phyloP scores from a whole-genome alignment of 2,888 invertebrate species.

The Esperia sulphurella region DNA sequence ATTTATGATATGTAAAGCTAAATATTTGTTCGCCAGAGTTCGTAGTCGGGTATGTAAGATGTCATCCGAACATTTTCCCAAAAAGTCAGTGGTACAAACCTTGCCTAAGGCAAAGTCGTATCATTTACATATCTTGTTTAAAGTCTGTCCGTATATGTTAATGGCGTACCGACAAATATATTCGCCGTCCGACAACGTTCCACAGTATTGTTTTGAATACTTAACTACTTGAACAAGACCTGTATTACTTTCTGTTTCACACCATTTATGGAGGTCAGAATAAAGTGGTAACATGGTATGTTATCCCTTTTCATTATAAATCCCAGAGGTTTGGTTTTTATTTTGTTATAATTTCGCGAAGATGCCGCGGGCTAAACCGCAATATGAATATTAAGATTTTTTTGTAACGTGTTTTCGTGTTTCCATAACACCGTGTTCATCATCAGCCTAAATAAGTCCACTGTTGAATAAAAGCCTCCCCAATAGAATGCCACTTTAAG shows the following conservation, averaged over 20 bases:
- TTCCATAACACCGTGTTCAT: constrained; percentile 26
- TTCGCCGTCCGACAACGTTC: constrained; percentile 42
- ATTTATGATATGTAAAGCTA: no score
- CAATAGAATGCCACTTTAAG: no score
- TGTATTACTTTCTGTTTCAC: constrained; percentile 1
- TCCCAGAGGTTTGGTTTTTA: constrained; percentile 60
- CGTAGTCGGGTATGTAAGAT: neutral
- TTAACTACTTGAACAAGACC: constrained; percentile 30
- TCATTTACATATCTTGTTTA: constrained; percentile 71
- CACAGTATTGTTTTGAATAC: constrained; percentile 46
- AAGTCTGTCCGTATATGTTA: constrained; percentile 58
- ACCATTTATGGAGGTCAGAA: constrained; percentile 22
- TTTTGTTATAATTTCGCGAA: constrained; percentile 74
- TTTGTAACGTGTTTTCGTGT: constrained; percentile 32
- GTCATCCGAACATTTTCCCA: constrained; percentile 1
- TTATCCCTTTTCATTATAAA: constrained; percentile 66
- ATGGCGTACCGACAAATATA: constrained; percentile 66
- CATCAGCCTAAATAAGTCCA: no score
- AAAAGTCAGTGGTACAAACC: constrained; percentile 1
- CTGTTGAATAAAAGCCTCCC: no score
- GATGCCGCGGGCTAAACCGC: constrained; percentile 62
- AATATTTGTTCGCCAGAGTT: neutral
- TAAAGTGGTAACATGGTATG: constrained; percentile 32
- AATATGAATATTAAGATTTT: constrained; percentile 70
- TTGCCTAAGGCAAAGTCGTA: constrained; percentile 38